Conservation (phyloP, 2,888 invertebrate species). For the Drosophila algonquin region DNA sequence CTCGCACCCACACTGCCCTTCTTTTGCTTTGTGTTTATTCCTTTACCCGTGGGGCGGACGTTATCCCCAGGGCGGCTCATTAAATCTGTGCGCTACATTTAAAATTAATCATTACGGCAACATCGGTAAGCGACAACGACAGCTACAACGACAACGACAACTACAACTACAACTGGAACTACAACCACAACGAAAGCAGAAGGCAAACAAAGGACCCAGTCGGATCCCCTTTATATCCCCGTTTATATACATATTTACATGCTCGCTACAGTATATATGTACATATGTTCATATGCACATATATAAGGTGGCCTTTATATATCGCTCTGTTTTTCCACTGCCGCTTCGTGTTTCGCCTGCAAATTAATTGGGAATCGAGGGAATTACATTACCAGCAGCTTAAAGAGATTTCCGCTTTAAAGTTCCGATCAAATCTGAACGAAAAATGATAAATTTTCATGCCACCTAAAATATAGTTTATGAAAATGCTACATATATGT, state of each 20-base stretch:
- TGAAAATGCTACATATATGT: too few species aligned
- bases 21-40: background rate
- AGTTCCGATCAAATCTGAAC: too few species aligned
- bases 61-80: constrained; percentile 61
- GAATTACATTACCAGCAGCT: constrained; percentile 14
- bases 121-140: constrained; percentile 17
- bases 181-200: constrained; percentile 10
- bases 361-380: constrained; percentile 22
- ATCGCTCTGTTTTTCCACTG: background rate
- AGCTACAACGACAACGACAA: background rate
- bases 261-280: too few species aligned
- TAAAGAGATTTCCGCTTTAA: background rate
- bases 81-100: constrained; percentile 68
- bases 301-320: background rate
- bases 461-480: too few species aligned
- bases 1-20: too few species aligned
- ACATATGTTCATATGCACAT: background rate
- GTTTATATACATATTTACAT: too few species aligned
- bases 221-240: background rate
- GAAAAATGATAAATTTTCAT: too few species aligned
- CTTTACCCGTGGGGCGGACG: background rate
- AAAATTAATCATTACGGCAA: constrained; percentile 63
- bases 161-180: constrained; percentile 1
- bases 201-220: constrained; percentile 20
- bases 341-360: background rate